Evolutionary conservation across 2,113 vertebrate species (phyloP), one percentile per base, ranked within the genome.

Genomic region (Todiramphus saurophagus): DNA sequence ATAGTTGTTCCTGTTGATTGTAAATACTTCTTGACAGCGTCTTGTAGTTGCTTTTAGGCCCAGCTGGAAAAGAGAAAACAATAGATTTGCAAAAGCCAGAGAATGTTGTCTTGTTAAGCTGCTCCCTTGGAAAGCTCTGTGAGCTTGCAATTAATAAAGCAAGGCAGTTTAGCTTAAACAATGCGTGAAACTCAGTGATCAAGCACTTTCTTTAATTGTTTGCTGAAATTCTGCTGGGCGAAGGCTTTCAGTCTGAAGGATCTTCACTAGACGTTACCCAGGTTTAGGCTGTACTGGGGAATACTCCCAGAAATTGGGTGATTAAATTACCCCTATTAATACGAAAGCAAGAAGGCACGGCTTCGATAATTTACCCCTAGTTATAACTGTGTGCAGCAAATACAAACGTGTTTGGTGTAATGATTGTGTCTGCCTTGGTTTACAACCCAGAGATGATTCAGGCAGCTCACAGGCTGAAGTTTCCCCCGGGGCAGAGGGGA

Each of bases 91-190:
- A 78, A 44, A 92, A 93, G 74, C 83, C 70, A 64, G 84, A 31
- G 66, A 79, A 73, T 84, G 81, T 68, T 89, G 77, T 94, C 91
- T 82, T 81, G 48, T 89, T 94, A 84, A 92, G 77, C 58, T 87
- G 60, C 74, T 89, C 53, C 69, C 53, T 94, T 92, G 83, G 60
- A 87, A 94, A 75, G 51, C 67, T 92, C 33, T 31, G 5, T 5
- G 81, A 43, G 84, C 69, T 89, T 96, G 74, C 89, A 91, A 95
- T 93, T 94, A 94, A 91, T 91, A 94, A 94, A 53, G 69, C 82
- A 85, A 96, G 94, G 80, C 83, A 94, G 83, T 48, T 96, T 94
- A 95, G 76, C 56, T 87, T 60, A 67, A 83, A 70, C 73, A 77
- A 75, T 33, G 69, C 50, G 72, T 0, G 4, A 60, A 92, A 89